Evolutionary conservation across 2,797 vertebrate species (phyloP).

Genomic region (Liasis olivaceus): DNA sequence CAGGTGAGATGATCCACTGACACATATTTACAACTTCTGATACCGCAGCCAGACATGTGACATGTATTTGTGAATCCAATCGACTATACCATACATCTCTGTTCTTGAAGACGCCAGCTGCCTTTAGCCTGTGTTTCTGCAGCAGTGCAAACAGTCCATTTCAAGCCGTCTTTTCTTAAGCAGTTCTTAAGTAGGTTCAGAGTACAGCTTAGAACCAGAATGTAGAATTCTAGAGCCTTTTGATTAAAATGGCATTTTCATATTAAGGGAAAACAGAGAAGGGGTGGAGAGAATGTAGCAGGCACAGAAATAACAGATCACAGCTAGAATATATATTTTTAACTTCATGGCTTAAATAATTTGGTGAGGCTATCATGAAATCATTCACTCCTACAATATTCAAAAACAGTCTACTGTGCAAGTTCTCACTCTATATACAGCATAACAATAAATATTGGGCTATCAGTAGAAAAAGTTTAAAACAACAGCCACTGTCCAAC

Average conservation of each 20-base stretch:
- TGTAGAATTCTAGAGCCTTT: not conserved
- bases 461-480: not conserved
- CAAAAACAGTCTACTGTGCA: not conserved
- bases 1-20: too few relatives aligned
- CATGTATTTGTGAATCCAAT: not conserved
- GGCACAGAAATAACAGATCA: constrained; percentile 18
- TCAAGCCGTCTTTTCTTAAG: not conserved
- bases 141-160: not conserved
- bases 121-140: not conserved
- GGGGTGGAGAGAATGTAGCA: not conserved
- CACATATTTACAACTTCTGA: not conserved
- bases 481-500: not conserved
- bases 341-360: not conserved
- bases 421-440: not conserved
- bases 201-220: not conserved
- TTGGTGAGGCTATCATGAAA: not conserved
- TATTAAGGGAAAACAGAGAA: not conserved
- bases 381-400: not conserved
- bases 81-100: not conserved
- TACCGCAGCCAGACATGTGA: too few relatives aligned
- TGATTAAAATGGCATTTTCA: not conserved
- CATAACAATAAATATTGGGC: not conserved
- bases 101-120: not conserved
- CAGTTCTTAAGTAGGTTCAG: not conserved
- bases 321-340: not conserved